Evolutionary conservation across 2,888 invertebrate species (phyloP), one percentile per base, ranked within the genome.

Genomic region (Zygogramma bicolorata): DNA sequence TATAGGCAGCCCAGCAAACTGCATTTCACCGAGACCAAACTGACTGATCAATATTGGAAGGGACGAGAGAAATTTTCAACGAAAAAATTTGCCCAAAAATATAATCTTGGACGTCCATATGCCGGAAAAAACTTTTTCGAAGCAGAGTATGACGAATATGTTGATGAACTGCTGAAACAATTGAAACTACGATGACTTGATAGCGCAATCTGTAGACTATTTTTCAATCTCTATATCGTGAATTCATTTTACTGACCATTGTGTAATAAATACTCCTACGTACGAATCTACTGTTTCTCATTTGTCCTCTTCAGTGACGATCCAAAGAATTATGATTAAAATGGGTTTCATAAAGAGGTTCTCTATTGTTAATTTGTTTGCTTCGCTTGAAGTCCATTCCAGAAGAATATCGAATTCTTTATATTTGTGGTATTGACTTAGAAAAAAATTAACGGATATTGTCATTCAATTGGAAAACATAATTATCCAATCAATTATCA

Each of bases 101-200:
- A 97, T 85, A 90, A 91, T 0, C 88, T 97, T n/a, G 95, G 94
- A 0, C 87, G 91, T 49, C 96, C 97, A 0, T 88, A 96, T n/a
- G 95, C 95, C 65, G 97, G 95, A 7, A 97, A n/a, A n/a, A n/a
- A 96, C 85, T 93, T 96, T 85, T 97, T 92, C 85, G 93, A 93
- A 84, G 96, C 97, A 0, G 92, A 95, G 85, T 97, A 90, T 86
- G 97, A 97, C 84, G 94, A 94, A 80, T 97, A 96, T 82, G 97
- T 97, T 0, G 96, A 96, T 0, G 79, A 65, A 68, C 22, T 81
- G 15, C 70, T 62, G 70, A 76, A 75, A 75, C 78, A 77, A 53
- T 25, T 97, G 70, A 29, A 31, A 15, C 20, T 65, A 6, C 20
- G 18, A 46, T 46, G 8, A 46, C 5, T 7, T 46, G 46, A 8